Evolutionary conservation across 2,797 vertebrate genomes (phyloP), one percentile per base, ranked within the genome.

Genomic region (Channa striata): DNA sequence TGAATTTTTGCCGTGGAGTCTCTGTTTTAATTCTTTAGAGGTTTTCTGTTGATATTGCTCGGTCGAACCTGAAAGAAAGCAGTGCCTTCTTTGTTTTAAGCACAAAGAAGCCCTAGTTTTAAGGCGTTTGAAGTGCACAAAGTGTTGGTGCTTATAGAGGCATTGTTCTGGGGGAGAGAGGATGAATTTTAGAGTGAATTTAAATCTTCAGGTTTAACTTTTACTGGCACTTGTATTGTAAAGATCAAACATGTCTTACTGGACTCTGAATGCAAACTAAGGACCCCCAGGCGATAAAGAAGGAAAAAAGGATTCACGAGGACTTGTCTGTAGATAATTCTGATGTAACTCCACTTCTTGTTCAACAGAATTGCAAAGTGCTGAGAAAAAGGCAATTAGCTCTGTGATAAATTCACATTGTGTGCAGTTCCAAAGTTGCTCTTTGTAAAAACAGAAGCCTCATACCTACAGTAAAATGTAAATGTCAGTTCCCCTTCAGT

Each of bases 111-210:
- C 79, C 79, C 48, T 36, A 50, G 87, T 84, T 84, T 92, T 88
- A 82, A 74, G 49, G 75, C 82, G 89, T 94, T 94, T 94, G 93
- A 94, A 93, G 93, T 89, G 67, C 92, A 91, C 90, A 92, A 93
- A 92, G 90, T 92, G 90, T 86, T 63, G 59, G 78, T 84, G 91
- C 89, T 94, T 92, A 92, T 52, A 40, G 82, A 85, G 85, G 86
- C 82, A 86, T 87, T 92, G 89, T 92, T 91, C 87, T 84, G 72
- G 68, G 80, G 63, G 79, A 79, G 76, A 80, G 77, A 73, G 81
- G 86, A 89, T 91, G 89, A 91, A 90, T 92, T 91, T 84, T 82
- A 83, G 90, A 92, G 88, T 89, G 72, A 91, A 92, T 92, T 90
- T 76, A 85, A 93, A 92, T 91, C 91, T 89, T 74, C 48, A 53